phyloP scores from a whole-genome alignment of 53 echinoderm and acorn worm genomes.

The Echinometra lucunter region DNA sequence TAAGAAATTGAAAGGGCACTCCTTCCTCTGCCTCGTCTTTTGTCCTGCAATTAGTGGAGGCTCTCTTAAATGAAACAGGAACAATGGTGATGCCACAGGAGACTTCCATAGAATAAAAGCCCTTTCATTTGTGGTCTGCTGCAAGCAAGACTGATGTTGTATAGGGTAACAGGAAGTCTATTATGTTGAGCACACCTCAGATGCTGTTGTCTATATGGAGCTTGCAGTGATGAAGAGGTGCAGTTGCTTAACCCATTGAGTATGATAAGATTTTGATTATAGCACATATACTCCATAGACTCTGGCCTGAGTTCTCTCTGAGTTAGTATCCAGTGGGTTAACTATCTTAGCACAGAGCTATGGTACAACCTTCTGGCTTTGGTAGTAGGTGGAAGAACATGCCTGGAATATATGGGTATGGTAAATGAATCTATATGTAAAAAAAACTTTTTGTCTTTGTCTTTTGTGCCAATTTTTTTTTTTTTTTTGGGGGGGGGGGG shows the following conservation, averaged over 20 bases:
- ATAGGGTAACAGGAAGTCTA: conserved; percentile 37
- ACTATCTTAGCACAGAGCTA: no score
- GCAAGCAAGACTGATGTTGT: not conserved
- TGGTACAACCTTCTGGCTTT: no score
- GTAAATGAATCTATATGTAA: no score
- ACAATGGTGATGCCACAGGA: not conserved
- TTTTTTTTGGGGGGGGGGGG: no score
- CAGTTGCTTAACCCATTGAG: not conserved
- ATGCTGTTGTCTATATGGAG: not conserved
- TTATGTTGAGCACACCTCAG: not conserved
- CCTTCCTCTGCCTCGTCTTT: not conserved
- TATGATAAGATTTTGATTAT: no score
- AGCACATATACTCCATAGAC: no score
- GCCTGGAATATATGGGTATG: no score
- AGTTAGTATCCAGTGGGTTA: no score
- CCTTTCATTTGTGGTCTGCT: conserved; percentile 14
- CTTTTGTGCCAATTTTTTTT: no score
- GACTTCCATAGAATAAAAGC: not conserved
- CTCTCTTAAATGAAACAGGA: not conserved
- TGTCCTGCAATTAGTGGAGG: not conserved
- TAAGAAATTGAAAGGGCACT: not conserved
- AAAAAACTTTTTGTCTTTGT: no score
- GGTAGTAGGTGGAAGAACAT: no score
- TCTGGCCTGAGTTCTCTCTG: no score
- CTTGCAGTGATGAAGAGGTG: not conserved